phyloP scores from a whole-genome alignment of 2,888 invertebrate species.

The Gandaritis pyraliata region DNA sequence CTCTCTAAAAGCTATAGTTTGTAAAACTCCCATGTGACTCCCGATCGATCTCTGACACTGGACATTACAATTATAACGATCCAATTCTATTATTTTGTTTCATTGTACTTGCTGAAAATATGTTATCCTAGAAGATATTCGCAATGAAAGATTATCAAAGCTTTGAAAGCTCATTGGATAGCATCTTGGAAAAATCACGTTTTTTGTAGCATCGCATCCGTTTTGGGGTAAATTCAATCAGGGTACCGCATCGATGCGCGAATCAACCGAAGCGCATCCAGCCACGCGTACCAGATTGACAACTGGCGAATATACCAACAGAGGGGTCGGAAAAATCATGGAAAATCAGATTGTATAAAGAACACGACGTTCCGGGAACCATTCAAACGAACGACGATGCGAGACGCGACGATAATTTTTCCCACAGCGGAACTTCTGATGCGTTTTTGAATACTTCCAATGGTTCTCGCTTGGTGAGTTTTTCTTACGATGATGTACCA shows the following conservation, averaged over 20 bases:
- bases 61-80: conserved; percentile 1
- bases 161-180: conserved; percentile 25
- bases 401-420: conserved; percentile 32
- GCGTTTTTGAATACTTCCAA: conserved; percentile 39
- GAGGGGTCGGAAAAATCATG: conserved; percentile 44
- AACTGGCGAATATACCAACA: conserved; percentile 64
- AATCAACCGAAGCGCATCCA: conserved; percentile 52
- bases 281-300: conserved; percentile 73
- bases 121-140: not conserved
- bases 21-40: conserved; percentile 52
- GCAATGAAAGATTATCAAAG: not conserved
- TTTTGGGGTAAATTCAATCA: conserved; percentile 63
- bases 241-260: conserved; percentile 53
- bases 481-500: conserved; percentile 7
- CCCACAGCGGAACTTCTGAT: conserved; percentile 35
- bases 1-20: conserved; percentile 59
- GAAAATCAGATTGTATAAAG: conserved; percentile 46
- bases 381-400: conserved; percentile 33
- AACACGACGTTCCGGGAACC: conserved; percentile 23
- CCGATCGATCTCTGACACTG: conserved; percentile 15
- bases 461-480: conserved; percentile 29
- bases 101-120: conserved; percentile 2
- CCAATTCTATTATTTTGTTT: conserved; percentile 7
- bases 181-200: conserved; percentile 8
- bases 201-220: conserved; percentile 52